Evolutionary conservation across 2,113 vertebrate species (phyloP), one percentile per base, ranked within the genome.

Genomic region (Tragelaphus imberbis): DNA sequence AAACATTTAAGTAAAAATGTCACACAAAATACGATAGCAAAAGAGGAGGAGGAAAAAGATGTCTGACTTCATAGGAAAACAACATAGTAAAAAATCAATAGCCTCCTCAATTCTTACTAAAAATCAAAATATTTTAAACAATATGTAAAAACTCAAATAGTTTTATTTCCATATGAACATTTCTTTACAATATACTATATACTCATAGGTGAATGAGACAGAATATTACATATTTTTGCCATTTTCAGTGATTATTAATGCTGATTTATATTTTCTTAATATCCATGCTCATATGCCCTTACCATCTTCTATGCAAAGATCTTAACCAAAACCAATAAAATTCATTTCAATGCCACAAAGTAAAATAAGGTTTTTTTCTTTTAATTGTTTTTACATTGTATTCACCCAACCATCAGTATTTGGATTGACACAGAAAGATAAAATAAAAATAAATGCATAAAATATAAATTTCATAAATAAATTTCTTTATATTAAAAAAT

Each of bases 351-450:
- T 53, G 86, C 95, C 84, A 96, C 96, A 97, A 97, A 97, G 91
- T 97, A 98, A 98, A 85, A 75, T 84, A 97, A 56, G 75, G 90
- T 79, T 65, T 15, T 68, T 68, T 89, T 19, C 19, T 90, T 96
- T 80, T 94, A 84, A 80, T 65, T 65, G 97, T 96, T 90, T 94
- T 96, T 94, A 88, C 10, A 44, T 87, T 97, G 28, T 92, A 94
- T 96, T 96, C 95, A 97, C 55, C 92, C 91, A 98, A 98, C 91
- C 96, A 97, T 90, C 77, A 97, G 93, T 96, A 98, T 96, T 94
- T 97, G 89, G 53, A 98, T 49, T 98, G 92, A 98, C 71, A 97
- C 90, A 90, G 77, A 93, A 98, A 98, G 98, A 98, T 53, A 65
- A 96, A 96, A 86, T 86, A 55, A 7, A 91, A 49, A 4, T 40